These are phyloP conservation scores for Numida meleagris DNA, from an alignment of 2,113 vertebrate genomes.

Conservation along the genomic window DNA sequence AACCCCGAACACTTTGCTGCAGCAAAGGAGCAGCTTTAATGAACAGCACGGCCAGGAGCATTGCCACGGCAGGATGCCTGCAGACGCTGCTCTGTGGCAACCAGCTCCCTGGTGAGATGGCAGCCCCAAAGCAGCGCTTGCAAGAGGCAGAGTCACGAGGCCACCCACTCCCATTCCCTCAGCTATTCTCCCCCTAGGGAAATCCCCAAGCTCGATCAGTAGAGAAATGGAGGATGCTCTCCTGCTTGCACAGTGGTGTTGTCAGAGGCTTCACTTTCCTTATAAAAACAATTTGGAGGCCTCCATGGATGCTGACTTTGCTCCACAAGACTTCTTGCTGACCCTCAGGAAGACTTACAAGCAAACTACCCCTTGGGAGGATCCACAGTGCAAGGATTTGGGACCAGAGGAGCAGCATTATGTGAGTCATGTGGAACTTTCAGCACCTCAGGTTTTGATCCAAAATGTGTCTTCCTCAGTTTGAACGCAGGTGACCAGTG, in stretches of 20 bases:
- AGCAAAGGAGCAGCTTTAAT: constrained; percentile 20
- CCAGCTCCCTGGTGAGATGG: background rate
- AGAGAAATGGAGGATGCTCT: background rate
- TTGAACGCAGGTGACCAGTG: background rate
- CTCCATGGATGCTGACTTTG: background rate
- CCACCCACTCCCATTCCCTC: background rate
- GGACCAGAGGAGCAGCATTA: background rate
- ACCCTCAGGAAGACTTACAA: background rate
- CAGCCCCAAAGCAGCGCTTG: background rate
- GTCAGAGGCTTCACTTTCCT: background rate
- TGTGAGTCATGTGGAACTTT: background rate
- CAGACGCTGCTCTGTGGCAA: accelerated
- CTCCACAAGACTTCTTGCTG: background rate
- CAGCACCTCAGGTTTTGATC: background rate
- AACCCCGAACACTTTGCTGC: constrained; percentile 22
- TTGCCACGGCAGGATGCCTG: background rate
- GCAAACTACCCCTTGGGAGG: background rate
- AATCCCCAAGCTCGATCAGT: background rate
- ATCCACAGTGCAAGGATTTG: background rate
- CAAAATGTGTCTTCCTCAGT: background rate
- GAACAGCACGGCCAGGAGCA: background rate
- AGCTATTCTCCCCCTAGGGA: background rate
- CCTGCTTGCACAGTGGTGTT: background rate
- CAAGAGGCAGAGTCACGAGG: background rate
- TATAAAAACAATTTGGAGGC: background rate